phyloP scores from a whole-genome alignment of 1,140 invertebrate species.

The Drosophila pruinosa region DNA sequence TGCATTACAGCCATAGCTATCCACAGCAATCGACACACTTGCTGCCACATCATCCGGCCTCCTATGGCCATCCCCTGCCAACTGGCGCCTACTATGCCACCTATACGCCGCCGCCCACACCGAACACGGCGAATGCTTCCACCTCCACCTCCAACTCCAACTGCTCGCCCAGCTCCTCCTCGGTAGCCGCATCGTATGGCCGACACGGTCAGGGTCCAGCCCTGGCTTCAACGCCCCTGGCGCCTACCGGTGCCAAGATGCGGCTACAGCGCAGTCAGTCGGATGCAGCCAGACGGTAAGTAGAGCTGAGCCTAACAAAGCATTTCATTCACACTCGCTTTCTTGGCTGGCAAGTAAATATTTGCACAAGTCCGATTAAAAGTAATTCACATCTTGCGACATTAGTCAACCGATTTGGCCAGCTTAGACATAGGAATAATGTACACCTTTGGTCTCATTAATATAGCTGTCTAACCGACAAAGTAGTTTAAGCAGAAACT shows the following conservation, averaged over 20 bases:
- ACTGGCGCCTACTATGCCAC: conserved; percentile 59
- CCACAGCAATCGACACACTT: conserved; percentile 66
- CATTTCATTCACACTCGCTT: not conserved
- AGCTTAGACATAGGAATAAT: no score
- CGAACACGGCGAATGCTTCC: conserved; percentile 64
- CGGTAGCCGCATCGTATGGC: conserved; percentile 41
- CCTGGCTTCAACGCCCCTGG: conserved; percentile 57
- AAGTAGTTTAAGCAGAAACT: no score
- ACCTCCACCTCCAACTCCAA: conserved; percentile 37
- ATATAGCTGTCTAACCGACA: no score
- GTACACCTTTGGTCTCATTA: no score
- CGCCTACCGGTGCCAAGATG: conserved; percentile 64
- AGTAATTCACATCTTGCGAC: no score
- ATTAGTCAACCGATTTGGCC: no score
- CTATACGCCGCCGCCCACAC: conserved; percentile 78
- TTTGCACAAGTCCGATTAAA: no score
- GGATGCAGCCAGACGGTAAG: conserved; percentile 80
- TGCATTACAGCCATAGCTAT: conserved; percentile 73
- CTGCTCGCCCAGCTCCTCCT: not conserved
- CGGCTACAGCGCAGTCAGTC: conserved; percentile 76
- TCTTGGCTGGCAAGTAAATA: no score
- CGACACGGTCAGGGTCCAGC: conserved; percentile 46
- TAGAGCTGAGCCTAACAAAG: not conserved
- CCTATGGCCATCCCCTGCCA: conserved; percentile 34
- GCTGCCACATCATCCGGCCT: conserved; percentile 55